A percentile compares a stretch with the other conserved stretches of the same genome.
These are phyloP conservation scores for Syngnathus rostellatus DNA, from an alignment of 2,797 vertebrate genomes.

Conservation along the genomic window DNA sequence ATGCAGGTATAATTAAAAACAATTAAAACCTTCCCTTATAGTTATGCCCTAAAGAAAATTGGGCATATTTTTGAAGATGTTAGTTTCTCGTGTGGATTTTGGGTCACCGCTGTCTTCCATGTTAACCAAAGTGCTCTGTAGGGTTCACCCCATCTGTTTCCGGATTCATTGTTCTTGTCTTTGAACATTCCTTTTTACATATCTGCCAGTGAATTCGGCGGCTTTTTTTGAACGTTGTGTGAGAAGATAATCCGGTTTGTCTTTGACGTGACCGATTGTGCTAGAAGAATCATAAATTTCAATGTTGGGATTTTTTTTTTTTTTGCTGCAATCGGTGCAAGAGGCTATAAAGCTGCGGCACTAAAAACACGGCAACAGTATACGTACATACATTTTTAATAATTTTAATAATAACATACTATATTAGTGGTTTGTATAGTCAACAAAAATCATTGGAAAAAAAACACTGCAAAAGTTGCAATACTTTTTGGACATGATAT, in stretches of 20 bases:
- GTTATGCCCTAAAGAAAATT: not conserved
- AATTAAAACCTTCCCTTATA: too few species aligned
- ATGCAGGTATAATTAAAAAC: too few species aligned
- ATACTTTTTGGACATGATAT: too few species aligned
- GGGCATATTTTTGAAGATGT: not conserved
- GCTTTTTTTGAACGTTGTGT: not conserved
- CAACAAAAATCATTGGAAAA: not conserved
- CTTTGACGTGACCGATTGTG: too few species aligned
- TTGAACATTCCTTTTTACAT: not conserved
- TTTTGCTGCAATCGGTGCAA: too few species aligned
- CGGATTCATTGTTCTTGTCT: not conserved
- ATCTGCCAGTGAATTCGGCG: not conserved
- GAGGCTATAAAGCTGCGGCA: too few species aligned
- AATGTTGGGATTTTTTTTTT: too few species aligned
- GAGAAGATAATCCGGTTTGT: too few species aligned
- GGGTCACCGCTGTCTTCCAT: not conserved
- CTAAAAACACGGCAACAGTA: too few species aligned
- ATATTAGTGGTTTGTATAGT: not conserved
- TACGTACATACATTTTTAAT: not conserved
- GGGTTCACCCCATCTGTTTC: constrained; percentile 2
- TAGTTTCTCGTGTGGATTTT: not conserved
- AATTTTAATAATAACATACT: too few species aligned
- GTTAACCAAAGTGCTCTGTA: not conserved
- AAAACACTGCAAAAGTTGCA: too few species aligned
- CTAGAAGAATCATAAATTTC: too few species aligned